phyloP scores from a whole-genome alignment of 2,797 vertebrate species.

The Peromyscus eremicus region DNA sequence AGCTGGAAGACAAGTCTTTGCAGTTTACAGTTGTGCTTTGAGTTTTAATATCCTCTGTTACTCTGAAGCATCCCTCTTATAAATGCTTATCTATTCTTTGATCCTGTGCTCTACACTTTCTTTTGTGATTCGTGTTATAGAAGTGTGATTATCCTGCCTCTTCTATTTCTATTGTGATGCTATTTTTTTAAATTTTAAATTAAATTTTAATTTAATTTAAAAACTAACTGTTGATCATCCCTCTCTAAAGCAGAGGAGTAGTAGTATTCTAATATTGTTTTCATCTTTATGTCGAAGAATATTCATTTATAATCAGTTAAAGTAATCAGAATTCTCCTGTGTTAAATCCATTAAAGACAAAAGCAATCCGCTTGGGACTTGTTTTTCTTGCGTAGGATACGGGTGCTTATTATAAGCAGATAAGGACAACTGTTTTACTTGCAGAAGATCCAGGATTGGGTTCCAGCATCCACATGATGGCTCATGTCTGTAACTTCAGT shows the following conservation, averaged over 20 bases:
- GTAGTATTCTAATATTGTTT: background rate
- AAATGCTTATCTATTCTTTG: background rate
- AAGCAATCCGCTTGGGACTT: background rate
- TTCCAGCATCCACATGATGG: background rate
- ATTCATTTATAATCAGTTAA: background rate
- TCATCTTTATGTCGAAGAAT: background rate
- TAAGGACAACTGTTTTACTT: background rate
- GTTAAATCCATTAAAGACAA: background rate
- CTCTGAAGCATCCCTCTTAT: background rate
- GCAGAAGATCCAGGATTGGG: background rate
- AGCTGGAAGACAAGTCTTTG: background rate
- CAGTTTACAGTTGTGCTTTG: background rate
- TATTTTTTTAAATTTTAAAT: slow-evolving; percentile 2
- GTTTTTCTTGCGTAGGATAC: background rate
- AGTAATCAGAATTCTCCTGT: background rate
- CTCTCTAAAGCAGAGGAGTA: background rate
- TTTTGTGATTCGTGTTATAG: background rate
- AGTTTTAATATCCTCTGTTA: background rate
- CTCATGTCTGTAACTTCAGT: background rate
- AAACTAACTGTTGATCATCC: slow-evolving; percentile 78
- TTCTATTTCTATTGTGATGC: background rate
- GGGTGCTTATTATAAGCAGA: too few relatives aligned
- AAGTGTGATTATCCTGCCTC: background rate
- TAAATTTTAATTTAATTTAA: slow-evolving; percentile 68
- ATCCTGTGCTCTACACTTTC: background rate